phyloP scores from a whole-genome alignment of 2,797 vertebrate species.

The Rhinatrema bivittatum region DNA sequence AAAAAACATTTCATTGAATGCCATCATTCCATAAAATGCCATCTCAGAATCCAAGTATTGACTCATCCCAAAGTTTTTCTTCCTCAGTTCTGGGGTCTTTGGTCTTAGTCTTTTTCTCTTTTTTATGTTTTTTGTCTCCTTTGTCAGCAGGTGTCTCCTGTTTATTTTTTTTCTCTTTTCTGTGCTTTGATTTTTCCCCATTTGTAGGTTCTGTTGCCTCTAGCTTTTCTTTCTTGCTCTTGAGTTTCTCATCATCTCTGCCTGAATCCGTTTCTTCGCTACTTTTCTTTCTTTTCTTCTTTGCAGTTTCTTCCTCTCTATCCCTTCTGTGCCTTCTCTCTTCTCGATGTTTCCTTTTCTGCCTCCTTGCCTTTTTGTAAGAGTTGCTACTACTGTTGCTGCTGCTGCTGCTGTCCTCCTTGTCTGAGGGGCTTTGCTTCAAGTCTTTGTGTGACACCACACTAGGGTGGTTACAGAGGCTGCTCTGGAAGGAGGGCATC shows the following conservation, averaged over 20 bases:
- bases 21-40: too few relatives aligned
- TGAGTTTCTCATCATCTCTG: conserved; percentile 26
- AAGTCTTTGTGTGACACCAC: conserved; percentile 12
- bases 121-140: conserved; percentile 49
- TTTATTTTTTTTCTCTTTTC: conserved; percentile 25
- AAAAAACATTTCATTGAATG: too few relatives aligned
- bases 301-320: conserved; percentile 8
- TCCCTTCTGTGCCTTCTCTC: conserved; percentile 10
- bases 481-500: conserved; percentile 5
- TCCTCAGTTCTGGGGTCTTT: conserved; percentile 68
- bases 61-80: conserved; percentile 80
- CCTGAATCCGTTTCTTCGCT: conserved; percentile 18
- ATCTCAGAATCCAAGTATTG: conserved; percentile 69
- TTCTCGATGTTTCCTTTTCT: conserved; percentile 7
- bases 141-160: conserved; percentile 20
- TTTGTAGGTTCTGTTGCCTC: conserved; percentile 12
- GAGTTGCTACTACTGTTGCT: conserved; percentile 14
- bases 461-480: conserved; percentile 3
- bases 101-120: conserved; percentile 59
- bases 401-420: too few relatives aligned
- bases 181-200: conserved; percentile 36
- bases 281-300: conserved; percentile 25
- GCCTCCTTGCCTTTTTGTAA: conserved; percentile 18
- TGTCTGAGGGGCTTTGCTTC: conserved; percentile 6
- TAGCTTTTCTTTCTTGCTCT: conserved; percentile 26